These are phyloP conservation scores for Malurus leucopterus DNA, from an alignment of 2,797 vertebrate species.

Conservation along the genomic window DNA sequence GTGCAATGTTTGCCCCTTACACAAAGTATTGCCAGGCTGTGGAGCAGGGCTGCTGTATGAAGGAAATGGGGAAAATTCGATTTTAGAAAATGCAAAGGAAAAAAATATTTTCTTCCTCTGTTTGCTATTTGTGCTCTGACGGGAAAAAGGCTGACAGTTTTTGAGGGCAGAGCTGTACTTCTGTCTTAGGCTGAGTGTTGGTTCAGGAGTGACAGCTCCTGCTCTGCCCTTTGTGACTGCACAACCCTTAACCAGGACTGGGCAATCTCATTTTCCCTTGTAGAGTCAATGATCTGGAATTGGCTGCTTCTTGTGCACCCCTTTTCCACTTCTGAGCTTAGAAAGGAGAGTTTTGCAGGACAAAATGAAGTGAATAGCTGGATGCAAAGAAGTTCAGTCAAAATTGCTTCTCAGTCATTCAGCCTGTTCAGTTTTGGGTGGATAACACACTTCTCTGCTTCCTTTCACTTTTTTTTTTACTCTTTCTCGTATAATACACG, in stretches of 20 bases:
- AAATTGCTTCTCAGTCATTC: background rate
- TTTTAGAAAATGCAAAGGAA: background rate
- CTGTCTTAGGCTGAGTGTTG: background rate
- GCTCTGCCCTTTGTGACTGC: background rate
- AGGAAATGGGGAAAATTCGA: background rate
- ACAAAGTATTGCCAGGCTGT: background rate
- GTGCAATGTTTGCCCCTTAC: background rate
- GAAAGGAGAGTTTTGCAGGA: background rate
- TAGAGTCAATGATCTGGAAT: background rate
- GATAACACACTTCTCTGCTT: background rate
- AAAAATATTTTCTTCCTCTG: background rate
- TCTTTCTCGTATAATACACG: background rate
- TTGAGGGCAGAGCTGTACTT: background rate
- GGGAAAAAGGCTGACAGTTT: background rate
- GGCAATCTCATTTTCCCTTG: background rate
- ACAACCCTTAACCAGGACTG: background rate
- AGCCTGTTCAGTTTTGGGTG: background rate
- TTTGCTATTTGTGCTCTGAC: background rate
- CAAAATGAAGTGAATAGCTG: background rate
- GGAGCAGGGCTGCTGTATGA: background rate
- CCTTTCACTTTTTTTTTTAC: background rate
- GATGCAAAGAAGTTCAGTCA: background rate
- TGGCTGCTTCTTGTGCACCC: background rate
- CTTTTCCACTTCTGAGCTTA: background rate
- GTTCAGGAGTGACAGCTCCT: background rate